Conservation (phyloP, 1,140 invertebrate genomes). For the Subanguina moxae region DNA sequence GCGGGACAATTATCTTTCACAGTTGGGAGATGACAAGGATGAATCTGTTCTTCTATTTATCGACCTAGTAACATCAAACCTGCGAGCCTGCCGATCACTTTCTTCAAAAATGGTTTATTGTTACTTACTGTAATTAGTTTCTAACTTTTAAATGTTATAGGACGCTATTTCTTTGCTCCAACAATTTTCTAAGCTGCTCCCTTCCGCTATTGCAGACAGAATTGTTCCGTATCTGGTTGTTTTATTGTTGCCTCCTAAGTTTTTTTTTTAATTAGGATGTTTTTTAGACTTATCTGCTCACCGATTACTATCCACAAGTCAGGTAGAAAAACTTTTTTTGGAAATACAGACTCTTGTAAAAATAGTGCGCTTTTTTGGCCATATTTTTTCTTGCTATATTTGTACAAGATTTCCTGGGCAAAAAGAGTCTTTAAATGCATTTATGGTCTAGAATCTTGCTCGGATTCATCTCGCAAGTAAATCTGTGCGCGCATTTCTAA, state of each 20-base stretch:
- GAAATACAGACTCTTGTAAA: too few relatives aligned
- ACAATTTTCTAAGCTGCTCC: conserved; percentile 39
- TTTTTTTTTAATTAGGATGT: conserved; percentile 2
- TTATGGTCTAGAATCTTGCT: too few relatives aligned
- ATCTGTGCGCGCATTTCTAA: too few relatives aligned
- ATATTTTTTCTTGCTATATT: too few relatives aligned
- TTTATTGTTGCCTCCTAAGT: conserved; percentile 9
- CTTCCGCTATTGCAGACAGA: conserved; percentile 46
- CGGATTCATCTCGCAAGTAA: too few relatives aligned
- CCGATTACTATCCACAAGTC: conserved; percentile 45
- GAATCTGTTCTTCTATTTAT: conserved; percentile 49
- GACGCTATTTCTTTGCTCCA: conserved; percentile 50
- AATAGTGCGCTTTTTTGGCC: too few relatives aligned
- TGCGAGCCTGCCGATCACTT: conserved; percentile 47
- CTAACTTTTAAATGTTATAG: conserved; percentile 31
- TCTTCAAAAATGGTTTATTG: conserved; percentile 51
- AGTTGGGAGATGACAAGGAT: conserved; percentile 29
- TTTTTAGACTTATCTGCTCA: conserved; percentile 38
- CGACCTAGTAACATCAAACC: conserved; percentile 49
- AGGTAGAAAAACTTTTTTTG: too few relatives aligned
- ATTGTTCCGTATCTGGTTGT: conserved; percentile 53
- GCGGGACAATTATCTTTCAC: conserved; percentile 19
- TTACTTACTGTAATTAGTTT: not conserved
- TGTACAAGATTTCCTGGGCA: too few relatives aligned
- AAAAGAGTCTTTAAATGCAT: too few relatives aligned